Percentiles rank a stretch among this genome's conserved stretches.
Evolutionary conservation across 2,113 vertebrate genomes (phyloP).

Genomic region (Dromas ardeola): DNA sequence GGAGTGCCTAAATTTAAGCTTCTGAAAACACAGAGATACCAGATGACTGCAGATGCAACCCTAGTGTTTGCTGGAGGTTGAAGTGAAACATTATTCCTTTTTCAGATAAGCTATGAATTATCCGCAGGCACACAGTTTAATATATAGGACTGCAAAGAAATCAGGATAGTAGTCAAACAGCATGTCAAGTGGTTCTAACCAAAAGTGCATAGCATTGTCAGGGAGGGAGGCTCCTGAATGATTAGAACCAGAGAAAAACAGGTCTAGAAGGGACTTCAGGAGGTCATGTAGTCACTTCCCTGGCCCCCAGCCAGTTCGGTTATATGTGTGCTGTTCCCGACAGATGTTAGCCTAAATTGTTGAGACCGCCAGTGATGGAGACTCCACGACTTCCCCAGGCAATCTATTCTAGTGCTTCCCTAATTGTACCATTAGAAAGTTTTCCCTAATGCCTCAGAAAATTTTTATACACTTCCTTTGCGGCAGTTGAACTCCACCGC

Average conservation of each 20-base stretch:
- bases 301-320: conserved; percentile 42
- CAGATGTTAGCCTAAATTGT: conserved; percentile 57
- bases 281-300: conserved; percentile 51
- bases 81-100: neutral
- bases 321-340: conserved; percentile 1
- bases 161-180: neutral
- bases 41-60: neutral
- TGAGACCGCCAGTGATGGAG: conserved; percentile 10
- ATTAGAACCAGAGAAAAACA: conserved; percentile 44
- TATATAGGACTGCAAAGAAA: neutral
- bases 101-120: neutral
- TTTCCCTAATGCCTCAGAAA: conserved; percentile 65
- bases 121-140: neutral
- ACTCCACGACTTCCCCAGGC: conserved; percentile 55
- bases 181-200: neutral
- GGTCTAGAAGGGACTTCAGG: conserved; percentile 28
- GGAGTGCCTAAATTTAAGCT: neutral
- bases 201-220: neutral
- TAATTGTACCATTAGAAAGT: conserved; percentile 64
- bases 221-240: neutral
- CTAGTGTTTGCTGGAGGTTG: neutral
- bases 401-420: conserved; percentile 43
- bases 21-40: neutral
- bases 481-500: conserved; percentile 30
- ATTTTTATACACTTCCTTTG: conserved; percentile 63